Percentiles rank a stretch among this genome's conserved stretches.
These are phyloP conservation scores for Pampus argenteus DNA, from an alignment of 2,797 vertebrate species.

Conservation along the genomic window DNA sequence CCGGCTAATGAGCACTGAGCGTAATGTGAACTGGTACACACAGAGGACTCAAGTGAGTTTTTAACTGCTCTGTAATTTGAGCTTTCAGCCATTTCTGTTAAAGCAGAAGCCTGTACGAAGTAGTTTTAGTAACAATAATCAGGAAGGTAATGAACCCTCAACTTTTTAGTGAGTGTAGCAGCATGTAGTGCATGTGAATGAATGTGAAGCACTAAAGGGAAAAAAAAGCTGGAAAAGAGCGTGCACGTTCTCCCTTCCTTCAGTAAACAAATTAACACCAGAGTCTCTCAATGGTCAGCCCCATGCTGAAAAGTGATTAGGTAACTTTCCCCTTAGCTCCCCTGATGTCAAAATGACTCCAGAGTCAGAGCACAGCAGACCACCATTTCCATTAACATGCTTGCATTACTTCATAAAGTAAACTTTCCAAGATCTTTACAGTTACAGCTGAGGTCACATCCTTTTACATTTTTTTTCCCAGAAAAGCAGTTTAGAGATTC, in stretches of 20 bases:
- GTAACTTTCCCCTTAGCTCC: constrained; percentile 37
- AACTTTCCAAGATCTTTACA: constrained; percentile 54
- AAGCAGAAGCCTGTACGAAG: neutral
- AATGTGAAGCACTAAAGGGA: too few species aligned
- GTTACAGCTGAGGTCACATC: constrained; percentile 51
- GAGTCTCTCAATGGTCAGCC: constrained; percentile 4
- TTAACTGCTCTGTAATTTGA: neutral
- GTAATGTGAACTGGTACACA: neutral
- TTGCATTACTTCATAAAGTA: constrained; percentile 52
- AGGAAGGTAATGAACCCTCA: neutral
- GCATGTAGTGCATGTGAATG: constrained; percentile 11
- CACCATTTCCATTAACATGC: constrained; percentile 42
- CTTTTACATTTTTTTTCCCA: constrained; percentile 29
- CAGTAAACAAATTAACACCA: constrained; percentile 36
- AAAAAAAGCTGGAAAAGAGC: constrained; percentile 9
- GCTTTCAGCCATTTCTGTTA: neutral
- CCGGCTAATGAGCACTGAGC: neutral
- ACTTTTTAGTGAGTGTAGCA: neutral
- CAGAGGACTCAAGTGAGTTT: neutral
- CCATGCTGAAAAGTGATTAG: constrained; percentile 40
- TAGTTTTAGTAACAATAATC: neutral
- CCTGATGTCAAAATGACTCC: constrained; percentile 20
- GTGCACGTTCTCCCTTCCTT: constrained; percentile 16
- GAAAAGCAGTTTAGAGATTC: constrained; percentile 47
- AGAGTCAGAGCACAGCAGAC: constrained; percentile 29